Evolutionary conservation across 2,797 vertebrate species (phyloP).

Genomic region (Sciaenops ocellatus): DNA sequence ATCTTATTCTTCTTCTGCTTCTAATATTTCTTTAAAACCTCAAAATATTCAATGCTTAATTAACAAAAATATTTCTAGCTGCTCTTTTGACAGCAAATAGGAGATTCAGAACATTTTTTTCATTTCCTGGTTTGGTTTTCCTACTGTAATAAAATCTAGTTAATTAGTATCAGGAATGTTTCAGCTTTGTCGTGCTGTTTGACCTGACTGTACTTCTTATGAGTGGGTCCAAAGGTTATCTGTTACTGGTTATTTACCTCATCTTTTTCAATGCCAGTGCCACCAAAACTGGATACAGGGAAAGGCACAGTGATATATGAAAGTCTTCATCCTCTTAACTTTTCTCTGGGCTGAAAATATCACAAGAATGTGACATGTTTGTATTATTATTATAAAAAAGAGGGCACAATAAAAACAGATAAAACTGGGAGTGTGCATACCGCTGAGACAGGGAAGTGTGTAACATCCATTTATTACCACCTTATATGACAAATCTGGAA

Average conservation of each 20-base stretch:
- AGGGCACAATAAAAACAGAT: background rate
- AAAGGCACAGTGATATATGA: background rate
- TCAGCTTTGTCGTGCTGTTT: background rate
- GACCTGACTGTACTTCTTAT: background rate
- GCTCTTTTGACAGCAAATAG: background rate
- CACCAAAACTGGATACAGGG: background rate
- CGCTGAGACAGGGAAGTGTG: constrained; percentile 51
- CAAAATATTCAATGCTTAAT: background rate
- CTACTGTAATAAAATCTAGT: background rate
- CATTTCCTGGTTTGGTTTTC: background rate
- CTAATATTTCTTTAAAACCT: background rate
- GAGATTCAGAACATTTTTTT: rapidly evolving
- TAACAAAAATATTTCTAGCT: background rate
- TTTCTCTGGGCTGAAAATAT: background rate
- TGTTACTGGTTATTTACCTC: background rate
- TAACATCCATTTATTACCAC: constrained; percentile 88
- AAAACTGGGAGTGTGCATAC: background rate
- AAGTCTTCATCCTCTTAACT: background rate
- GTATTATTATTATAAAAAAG: background rate
- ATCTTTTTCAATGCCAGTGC: background rate
- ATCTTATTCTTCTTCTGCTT: too few species aligned
- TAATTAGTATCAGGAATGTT: background rate
- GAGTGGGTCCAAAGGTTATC: background rate
- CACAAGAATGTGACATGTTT: background rate
- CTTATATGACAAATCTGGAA: constrained; percentile 87